Evolutionary conservation across 2,797 vertebrate genomes (phyloP), one percentile per base, ranked within the genome.

Genomic region (Centropyge bicolor): DNA sequence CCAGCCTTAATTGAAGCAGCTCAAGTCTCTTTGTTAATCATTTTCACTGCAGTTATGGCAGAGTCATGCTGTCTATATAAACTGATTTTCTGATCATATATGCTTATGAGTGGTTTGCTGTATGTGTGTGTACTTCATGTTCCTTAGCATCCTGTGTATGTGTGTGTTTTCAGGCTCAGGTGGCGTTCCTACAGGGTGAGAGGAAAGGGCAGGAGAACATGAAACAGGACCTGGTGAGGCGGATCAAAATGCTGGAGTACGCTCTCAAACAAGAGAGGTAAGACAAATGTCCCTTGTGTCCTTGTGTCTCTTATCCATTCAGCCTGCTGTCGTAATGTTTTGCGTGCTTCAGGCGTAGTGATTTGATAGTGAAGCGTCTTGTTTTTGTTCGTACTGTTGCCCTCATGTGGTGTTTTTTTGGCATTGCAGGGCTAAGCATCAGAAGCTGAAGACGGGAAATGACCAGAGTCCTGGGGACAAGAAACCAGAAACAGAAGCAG

Each of bases 381-480:
- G 20, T 43, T 68, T 55, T 61, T 35, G 11, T 41, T 60, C 52
- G 5, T 76, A 66, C 74, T 14, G 35, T 70, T 67, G 31, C 71
- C 82, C 81, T 85, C 81, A 6, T 88, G 82, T 84, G 86, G 83
- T 78, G 2, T 35, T 75, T 61, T 61, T 66, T 27, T 81, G 70
- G 78, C 40, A 38, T 79, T 80, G 70, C 88, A 98, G 97, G 92
- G 91, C 96, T 27, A 98, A 98, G 79, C 97, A 97, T 66, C 97
- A 98, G 93, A 98, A 98, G 79, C 90, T 98, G 88, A 98, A 98
- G 89, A 96, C 96, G 0, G 97, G 97, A 76, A 96, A 94, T 1
- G 97, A 98, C 67, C 94, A 94, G 83, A 96, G 94, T 88, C 93
- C 94, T 0, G 96, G 96, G 31, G 97, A 98, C 87, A 97, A 96